Conservation (phyloP, 1,140 invertebrate species). For the Lethocerus indicus region DNA sequence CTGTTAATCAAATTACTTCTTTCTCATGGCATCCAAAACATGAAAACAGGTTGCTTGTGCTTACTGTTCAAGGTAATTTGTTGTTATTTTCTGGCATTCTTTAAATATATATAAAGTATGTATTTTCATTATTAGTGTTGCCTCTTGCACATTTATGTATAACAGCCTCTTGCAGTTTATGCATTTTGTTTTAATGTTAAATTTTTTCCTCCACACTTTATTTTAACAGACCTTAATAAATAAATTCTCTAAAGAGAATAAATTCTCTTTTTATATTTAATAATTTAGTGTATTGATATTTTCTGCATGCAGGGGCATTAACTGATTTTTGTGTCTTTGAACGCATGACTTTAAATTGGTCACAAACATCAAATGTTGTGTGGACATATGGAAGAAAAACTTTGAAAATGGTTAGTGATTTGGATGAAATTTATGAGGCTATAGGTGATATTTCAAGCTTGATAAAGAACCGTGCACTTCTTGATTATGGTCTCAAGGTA, state of each 20-base stretch:
- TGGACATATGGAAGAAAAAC: conserved; percentile 57
- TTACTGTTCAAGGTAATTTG: conserved; percentile 35
- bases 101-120: no score
- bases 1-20: conserved; percentile 37
- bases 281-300: conserved; percentile 2
- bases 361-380: conserved; percentile 44
- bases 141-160: no score
- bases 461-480: conserved; percentile 50
- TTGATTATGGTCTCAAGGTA: conserved; percentile 63
- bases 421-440: conserved; percentile 29
- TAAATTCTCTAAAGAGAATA: no score
- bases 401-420: conserved; percentile 39
- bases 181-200: no score
- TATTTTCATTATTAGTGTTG: no score
- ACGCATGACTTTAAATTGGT: conserved; percentile 66
- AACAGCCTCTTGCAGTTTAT: no score
- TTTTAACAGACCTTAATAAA: no score
- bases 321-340: conserved; percentile 60
- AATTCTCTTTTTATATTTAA: not conserved
- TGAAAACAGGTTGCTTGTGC: conserved; percentile 54
- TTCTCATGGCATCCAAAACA: conserved; percentile 72
- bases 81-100: conserved; percentile 11
- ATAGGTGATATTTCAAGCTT: conserved; percentile 52
- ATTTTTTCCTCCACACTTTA: no score
- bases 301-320: conserved; percentile 30